Evolutionary conservation across 2,888 invertebrate species (phyloP).

Genomic region (Drosophila paramelanica): DNA sequence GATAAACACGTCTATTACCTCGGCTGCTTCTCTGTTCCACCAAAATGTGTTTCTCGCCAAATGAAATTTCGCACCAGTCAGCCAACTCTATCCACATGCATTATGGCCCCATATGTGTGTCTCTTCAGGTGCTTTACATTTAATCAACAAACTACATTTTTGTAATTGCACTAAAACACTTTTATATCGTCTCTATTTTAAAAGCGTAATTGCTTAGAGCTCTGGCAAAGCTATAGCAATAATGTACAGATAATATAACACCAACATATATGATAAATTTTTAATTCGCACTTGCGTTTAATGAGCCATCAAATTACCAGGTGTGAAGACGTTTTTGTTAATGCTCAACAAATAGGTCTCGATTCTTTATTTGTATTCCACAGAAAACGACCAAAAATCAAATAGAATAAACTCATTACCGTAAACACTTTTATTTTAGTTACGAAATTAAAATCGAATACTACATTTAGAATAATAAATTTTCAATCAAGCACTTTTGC

Average conservation of each 20-base stretch:
- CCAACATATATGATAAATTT: not conserved
- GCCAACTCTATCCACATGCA: not conserved
- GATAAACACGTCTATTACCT: constrained; percentile 39
- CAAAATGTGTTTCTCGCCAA: constrained; percentile 40
- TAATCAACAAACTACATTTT: constrained; percentile 12
- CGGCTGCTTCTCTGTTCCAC: constrained; percentile 1
- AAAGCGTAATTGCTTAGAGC: not conserved
- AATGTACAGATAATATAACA: not conserved
- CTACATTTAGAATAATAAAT: too few relatives aligned
- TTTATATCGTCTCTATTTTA: not conserved
- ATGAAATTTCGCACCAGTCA: constrained; percentile 21
- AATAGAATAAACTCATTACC: too few relatives aligned
- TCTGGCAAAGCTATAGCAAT: not conserved
- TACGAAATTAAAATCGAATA: too few relatives aligned
- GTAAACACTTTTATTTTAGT: too few relatives aligned
- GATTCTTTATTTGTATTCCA: too few relatives aligned
- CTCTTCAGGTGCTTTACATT: constrained; percentile 12
- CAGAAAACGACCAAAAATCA: too few relatives aligned
- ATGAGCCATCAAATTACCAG: not conserved
- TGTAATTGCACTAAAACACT: not conserved
- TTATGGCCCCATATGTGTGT: constrained; percentile 1
- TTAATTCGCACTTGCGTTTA: not conserved
- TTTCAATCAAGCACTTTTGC: too few relatives aligned
- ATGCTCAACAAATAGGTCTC: not conserved
- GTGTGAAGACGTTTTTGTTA: not conserved